Conservation (phyloP, 2,888 invertebrate genomes). For the Oscheius myriophilus region DNA sequence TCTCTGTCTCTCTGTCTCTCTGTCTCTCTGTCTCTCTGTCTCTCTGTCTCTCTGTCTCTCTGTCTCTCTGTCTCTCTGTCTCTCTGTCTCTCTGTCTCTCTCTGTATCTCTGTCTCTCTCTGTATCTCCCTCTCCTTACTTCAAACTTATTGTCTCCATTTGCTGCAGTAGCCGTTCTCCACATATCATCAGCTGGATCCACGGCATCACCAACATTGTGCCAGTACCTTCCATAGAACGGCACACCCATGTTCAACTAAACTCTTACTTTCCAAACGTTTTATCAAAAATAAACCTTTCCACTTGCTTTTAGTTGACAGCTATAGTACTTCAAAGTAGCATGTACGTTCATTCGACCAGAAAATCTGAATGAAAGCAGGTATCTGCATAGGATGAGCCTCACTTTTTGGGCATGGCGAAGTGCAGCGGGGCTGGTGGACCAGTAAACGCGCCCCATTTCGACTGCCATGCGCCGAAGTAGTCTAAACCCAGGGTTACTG, state of each 20-base stretch:
- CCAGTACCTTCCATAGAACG: slow-evolving; percentile 70
- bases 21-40: too few relatives aligned
- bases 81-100: not conserved
- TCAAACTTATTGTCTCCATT: slow-evolving; percentile 51
- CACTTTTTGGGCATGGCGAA: slow-evolving; percentile 25
- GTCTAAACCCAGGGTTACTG: slow-evolving; percentile 34
- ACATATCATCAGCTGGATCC: slow-evolving; percentile 66
- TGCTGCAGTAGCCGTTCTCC: slow-evolving; percentile 61
- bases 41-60: too few relatives aligned
- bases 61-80: not conserved
- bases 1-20: too few relatives aligned
- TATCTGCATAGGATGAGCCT: not conserved
- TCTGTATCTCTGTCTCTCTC: too few relatives aligned
- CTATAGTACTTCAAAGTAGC: slow-evolving; percentile 69
- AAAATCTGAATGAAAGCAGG: slow-evolving; percentile 43
- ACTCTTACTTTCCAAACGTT: not conserved
- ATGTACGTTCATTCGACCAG: slow-evolving; percentile 69
- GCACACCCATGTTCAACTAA: slow-evolving; percentile 67
- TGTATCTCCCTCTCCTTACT: not conserved
- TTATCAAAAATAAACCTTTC: slow-evolving; percentile 26
- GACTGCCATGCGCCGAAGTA: slow-evolving; percentile 69
- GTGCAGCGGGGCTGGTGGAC: slow-evolving; percentile 67
- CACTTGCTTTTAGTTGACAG: slow-evolving; percentile 56
- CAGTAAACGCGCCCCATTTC: slow-evolving; percentile 69
- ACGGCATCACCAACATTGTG: slow-evolving; percentile 66